Conservation (phyloP, 2,113 vertebrate species). For the Hemiprocne comata region DNA sequence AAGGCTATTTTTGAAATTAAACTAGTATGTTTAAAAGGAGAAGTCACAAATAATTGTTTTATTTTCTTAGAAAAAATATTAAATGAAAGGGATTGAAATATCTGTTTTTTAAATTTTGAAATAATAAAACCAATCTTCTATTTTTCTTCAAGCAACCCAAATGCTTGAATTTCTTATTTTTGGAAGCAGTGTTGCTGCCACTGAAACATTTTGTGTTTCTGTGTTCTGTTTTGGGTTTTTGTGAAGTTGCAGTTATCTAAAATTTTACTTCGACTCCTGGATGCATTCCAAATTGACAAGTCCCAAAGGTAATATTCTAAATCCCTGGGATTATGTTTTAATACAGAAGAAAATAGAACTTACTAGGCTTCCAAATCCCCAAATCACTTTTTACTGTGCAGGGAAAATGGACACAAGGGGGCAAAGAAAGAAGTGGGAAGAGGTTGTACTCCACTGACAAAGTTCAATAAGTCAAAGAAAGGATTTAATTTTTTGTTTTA, state of each 20-base stretch:
- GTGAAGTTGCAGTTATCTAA: neutral
- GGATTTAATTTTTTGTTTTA: neutral
- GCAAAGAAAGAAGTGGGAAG: neutral
- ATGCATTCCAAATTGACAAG: neutral
- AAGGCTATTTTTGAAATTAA: neutral
- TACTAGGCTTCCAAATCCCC: neutral
- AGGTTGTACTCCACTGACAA: neutral
- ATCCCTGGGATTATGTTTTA: neutral
- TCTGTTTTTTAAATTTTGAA: neutral
- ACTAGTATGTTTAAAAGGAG: neutral
- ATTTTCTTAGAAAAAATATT: neutral
- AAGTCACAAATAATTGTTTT: neutral
- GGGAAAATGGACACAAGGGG: neutral
- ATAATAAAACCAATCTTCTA: neutral
- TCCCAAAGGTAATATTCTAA: neutral
- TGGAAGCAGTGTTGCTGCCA: neutral
- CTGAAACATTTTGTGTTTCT: neutral
- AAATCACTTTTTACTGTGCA: neutral
- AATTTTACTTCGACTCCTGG: neutral
- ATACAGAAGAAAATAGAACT: neutral
- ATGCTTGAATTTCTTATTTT: neutral
- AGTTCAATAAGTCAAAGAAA: neutral
- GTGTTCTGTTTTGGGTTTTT: neutral
- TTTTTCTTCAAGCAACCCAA: neutral
- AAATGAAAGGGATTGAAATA: neutral